These are phyloP conservation scores for Eudasyphora cyanicolor DNA, from an alignment of 2,888 invertebrate species.

Conservation along the genomic window DNA sequence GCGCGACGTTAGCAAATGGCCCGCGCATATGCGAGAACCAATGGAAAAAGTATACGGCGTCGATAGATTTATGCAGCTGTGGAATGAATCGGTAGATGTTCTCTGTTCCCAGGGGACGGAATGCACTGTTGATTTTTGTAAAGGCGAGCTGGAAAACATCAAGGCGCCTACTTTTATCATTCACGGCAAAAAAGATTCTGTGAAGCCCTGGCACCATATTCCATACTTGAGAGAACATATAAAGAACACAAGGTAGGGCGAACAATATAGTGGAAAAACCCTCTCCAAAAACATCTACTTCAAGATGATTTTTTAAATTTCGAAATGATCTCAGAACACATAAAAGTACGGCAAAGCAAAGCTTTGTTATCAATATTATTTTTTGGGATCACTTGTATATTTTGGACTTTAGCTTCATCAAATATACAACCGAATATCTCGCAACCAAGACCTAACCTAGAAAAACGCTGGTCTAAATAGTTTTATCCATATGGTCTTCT, in stretches of 20 bases:
- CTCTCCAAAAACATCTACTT: too few species aligned
- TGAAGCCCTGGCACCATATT: conserved; percentile 88
- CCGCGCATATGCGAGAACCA: conserved; percentile 88
- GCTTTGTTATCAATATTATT: too few species aligned
- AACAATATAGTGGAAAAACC: too few species aligned
- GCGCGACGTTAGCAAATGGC: conserved; percentile 89
- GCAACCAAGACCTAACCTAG: too few species aligned
- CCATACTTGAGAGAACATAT: conserved; percentile 83
- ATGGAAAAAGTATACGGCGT: conserved; percentile 88
- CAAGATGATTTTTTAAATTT: too few species aligned
- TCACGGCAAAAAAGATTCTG: conserved; percentile 91
- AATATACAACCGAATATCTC: too few species aligned
- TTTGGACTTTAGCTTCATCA: too few species aligned
- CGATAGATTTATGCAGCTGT: conserved; percentile 85
- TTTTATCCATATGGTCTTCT: too few species aligned
- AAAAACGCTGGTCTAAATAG: too few species aligned
- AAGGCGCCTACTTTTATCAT: conserved; percentile 89
- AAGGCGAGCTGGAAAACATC: conserved; percentile 83
- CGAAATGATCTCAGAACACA: too few species aligned
- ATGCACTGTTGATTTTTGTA: conserved; percentile 88
- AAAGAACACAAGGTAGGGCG: conserved; percentile 51
- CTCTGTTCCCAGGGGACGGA: conserved; percentile 82
- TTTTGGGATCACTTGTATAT: too few species aligned
- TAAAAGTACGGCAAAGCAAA: too few species aligned
- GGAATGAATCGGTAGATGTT: conserved; percentile 88